Conservation (phyloP, 2,113 vertebrate species). For the Hemiprocne comata region DNA sequence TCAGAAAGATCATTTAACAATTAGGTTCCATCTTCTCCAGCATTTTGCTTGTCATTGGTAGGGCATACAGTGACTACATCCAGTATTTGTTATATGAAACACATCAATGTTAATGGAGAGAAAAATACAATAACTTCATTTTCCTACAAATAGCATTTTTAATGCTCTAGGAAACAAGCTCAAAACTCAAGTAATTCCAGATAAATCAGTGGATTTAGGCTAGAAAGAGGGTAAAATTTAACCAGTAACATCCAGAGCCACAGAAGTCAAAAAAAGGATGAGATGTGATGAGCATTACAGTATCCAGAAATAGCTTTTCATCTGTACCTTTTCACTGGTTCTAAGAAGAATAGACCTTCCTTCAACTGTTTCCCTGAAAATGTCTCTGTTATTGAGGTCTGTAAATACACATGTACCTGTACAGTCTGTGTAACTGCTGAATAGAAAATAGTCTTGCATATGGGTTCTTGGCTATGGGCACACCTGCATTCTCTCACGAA, state of each 20-base stretch:
- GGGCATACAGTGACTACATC: not conserved
- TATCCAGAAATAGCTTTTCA: not conserved
- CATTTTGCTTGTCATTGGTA: not conserved
- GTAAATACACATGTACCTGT: not conserved
- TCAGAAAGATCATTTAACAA: conserved; percentile 1
- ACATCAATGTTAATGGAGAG: not conserved
- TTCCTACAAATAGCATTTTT: conserved; percentile 1
- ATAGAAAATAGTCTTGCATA: not conserved
- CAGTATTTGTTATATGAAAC: not conserved
- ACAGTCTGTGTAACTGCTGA: rapidly evolving
- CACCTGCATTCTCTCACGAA: not conserved
- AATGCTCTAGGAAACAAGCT: not conserved
- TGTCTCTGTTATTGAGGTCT: not conserved
- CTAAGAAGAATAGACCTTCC: not conserved
- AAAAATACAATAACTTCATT: not conserved
- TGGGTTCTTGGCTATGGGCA: not conserved
- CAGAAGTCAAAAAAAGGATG: not conserved
- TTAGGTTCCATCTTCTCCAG: conserved; percentile 13
- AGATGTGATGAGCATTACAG: not conserved
- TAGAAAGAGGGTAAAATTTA: not conserved
- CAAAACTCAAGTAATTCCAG: not conserved
- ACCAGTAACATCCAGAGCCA: not conserved
- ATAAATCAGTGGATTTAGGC: conserved; percentile 36
- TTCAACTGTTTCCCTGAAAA: not conserved
- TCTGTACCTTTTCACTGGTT: not conserved